These are phyloP conservation scores for Cosmorhoe ocellata DNA, from an alignment of 2,888 invertebrate genomes.

Conservation along the genomic window DNA sequence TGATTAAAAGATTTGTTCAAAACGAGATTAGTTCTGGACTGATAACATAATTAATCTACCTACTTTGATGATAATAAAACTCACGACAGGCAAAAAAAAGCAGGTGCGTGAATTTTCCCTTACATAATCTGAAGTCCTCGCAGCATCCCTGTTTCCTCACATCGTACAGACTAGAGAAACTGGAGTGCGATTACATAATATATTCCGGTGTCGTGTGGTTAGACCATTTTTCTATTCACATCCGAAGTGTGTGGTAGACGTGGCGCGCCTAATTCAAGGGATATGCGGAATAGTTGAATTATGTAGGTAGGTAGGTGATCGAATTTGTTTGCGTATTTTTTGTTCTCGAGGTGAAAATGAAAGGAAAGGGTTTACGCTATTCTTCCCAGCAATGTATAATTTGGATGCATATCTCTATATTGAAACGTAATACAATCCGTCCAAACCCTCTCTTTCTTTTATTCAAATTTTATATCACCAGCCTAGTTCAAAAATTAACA, in stretches of 20 bases:
- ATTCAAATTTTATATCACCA: too few species aligned
- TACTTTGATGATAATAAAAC: too few species aligned
- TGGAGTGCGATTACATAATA: conserved; percentile 73
- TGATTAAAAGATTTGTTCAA: too few species aligned
- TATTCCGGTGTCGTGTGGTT: conserved; percentile 73
- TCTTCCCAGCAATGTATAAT: too few species aligned
- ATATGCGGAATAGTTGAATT: conserved; percentile 34
- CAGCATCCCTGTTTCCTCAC: conserved; percentile 43
- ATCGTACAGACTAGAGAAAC: conserved; percentile 59
- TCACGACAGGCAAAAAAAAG: too few species aligned
- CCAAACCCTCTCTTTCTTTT: too few species aligned
- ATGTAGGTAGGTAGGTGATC: conserved; percentile 25
- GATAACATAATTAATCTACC: too few species aligned
- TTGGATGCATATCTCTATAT: neutral
- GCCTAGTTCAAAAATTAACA: too few species aligned
- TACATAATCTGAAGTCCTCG: neutral
- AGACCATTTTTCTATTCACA: conserved; percentile 69
- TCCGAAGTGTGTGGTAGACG: conserved; percentile 52
- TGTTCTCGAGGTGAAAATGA: conserved; percentile 8
- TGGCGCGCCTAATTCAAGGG: conserved; percentile 54
- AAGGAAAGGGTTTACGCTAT: neutral
- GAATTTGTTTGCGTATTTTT: conserved; percentile 21
- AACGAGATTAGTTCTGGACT: too few species aligned
- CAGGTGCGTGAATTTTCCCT: too few species aligned
- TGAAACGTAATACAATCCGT: too few species aligned